phyloP scores from a whole-genome alignment of 2,797 vertebrate genomes.

The Chromobotia macracanthus region DNA sequence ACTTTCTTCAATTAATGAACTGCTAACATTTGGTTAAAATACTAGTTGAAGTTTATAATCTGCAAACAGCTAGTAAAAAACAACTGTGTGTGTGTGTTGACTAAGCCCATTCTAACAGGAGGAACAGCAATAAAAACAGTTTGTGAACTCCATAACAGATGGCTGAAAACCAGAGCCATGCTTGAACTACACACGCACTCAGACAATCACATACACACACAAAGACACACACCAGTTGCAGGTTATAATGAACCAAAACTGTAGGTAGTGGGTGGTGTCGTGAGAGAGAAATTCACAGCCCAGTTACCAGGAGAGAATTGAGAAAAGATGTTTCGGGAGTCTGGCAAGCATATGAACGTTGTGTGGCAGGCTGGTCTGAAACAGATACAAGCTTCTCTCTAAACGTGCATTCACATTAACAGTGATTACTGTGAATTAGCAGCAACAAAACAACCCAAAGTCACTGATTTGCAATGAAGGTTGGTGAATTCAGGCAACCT shows the following conservation, averaged over 20 bases:
- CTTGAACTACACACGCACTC: slow-evolving; percentile 35
- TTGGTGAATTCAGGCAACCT: not conserved
- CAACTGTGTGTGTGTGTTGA: not conserved
- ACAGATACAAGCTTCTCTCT: not conserved
- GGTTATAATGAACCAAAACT: slow-evolving; percentile 37
- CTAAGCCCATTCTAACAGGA: slow-evolving; percentile 20
- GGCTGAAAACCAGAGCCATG: slow-evolving; percentile 44
- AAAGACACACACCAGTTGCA: slow-evolving; percentile 26
- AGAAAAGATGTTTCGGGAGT: slow-evolving; percentile 26
- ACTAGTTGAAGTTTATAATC: not conserved
- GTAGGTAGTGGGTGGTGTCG: slow-evolving; percentile 45
- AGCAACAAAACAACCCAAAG: not conserved
- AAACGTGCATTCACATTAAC: not conserved
- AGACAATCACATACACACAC: slow-evolving; percentile 12
- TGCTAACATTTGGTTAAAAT: not conserved
- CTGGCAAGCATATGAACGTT: not conserved
- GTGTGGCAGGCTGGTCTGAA: not conserved
- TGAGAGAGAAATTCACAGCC: slow-evolving; percentile 29
- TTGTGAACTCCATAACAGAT: slow-evolving; percentile 54
- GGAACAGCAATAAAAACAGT: slow-evolving; percentile 42
- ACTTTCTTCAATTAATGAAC: not conserved
- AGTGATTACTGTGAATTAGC: not conserved
- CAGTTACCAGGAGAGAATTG: slow-evolving; percentile 9
- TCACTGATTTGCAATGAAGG: not conserved
- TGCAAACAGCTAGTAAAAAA: slow-evolving; percentile 13